Evolutionary conservation across 2,888 invertebrate species (phyloP), one percentile per base, ranked within the genome.

Genomic region (Mycalesis mineus): DNA sequence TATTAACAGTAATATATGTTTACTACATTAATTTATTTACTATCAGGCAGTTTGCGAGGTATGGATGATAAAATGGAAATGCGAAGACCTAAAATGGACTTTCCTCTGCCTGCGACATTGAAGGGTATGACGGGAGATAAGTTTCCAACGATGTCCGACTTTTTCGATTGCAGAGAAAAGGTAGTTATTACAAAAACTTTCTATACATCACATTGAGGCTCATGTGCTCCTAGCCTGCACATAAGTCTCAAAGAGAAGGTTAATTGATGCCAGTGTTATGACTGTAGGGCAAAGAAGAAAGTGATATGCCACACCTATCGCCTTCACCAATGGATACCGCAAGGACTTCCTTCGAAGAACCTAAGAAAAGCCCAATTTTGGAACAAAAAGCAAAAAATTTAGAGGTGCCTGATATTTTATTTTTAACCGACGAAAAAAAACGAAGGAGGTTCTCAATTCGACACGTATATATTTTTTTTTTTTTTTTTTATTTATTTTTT

Each of bases 111-210:
- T 1, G 78, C 78, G 0, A 79, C 84, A 0, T 64, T 88, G 15
- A 81, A 76, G 60, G 80, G 81, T 1, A 66, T 88, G 0, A 53
- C 80, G 1, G 72, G 73, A 3, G 83, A 80, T 29, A 83, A 84
- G 62, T 78, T 85, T 49, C 90, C 91, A 0, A 89, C 85, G 0
- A 90, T 91, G 90, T 90, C 88, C 58, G 91, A 91, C 59, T 90
- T 91, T 67, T 83, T 91, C 41, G 83, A 89, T 39, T 83, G 68
- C 52, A 74, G 75, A 60, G 74, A 70, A 71, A 81, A 80, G 79
- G 88, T 85, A 47, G 2, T 9, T 33, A 2, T 5, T 33, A 9
- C 2, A 7, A 9, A n/a, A n/a, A n/a, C n/a, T n/a, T n/a, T n/a
- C n/a, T n/a, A n/a, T n/a, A n/a, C n/a, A n/a, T n/a, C n/a, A n/a